Evolutionary conservation across 2,888 invertebrate species (phyloP).

Genomic region (Nomada goodeniana): DNA sequence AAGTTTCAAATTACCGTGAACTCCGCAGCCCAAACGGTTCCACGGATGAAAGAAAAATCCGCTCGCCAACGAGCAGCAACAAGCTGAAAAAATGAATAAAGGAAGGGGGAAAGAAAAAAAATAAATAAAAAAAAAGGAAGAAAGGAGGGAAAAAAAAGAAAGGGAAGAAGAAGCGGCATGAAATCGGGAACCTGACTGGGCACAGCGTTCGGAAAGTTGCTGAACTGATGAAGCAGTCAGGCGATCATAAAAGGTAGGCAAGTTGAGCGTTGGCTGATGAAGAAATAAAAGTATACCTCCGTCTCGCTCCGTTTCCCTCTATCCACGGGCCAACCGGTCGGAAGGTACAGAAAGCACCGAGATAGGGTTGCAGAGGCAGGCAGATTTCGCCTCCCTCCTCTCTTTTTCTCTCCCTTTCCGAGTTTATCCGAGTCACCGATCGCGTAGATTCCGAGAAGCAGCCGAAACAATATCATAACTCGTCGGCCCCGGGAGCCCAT

Average conservation of each 20-base stretch:
- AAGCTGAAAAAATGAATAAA: neutral
- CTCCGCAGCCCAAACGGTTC: conserved; percentile 25
- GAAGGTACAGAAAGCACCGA: conserved; percentile 58
- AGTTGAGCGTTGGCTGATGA: conserved; percentile 75
- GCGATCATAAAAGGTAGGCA: conserved; percentile 76
- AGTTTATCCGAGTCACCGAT: conserved; percentile 84
- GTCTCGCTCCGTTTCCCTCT: conserved; percentile 34
- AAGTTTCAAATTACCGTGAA: conserved; percentile 32
- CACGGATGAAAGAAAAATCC: conserved; percentile 39
- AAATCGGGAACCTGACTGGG: conserved; percentile 37
- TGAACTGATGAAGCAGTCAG: conserved; percentile 80
- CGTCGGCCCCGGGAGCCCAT: conserved; percentile 79
- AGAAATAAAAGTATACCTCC: conserved; percentile 79
- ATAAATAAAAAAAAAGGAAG: neutral
- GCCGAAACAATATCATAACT: conserved; percentile 84
- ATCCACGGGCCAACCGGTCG: conserved; percentile 56
- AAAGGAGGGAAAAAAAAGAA: neutral
- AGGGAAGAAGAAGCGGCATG: conserved; percentile 17
- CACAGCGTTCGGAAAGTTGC: conserved; percentile 61
- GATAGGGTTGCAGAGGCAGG: conserved; percentile 60
- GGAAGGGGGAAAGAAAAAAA: neutral
- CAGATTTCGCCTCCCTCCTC: conserved; percentile 52
- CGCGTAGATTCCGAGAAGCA: conserved; percentile 83
- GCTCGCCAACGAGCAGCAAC: conserved; percentile 22
- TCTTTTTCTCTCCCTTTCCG: conserved; percentile 64